Base-by-base conservation (phyloP, 2,113 vertebrate genomes). In the Caranx ignobilis region DNA sequence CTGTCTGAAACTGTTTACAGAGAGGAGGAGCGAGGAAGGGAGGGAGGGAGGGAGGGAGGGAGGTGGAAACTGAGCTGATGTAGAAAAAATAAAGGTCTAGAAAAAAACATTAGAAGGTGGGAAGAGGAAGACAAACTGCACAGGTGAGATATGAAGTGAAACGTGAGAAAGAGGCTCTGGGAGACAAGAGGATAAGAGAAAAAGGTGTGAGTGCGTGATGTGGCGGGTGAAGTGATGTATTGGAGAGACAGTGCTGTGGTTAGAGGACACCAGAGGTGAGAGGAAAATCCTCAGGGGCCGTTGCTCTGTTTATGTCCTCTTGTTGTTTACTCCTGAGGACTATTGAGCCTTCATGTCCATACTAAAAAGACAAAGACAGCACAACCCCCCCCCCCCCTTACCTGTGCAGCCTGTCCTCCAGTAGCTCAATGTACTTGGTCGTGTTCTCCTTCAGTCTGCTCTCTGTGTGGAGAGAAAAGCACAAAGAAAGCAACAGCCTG, bases 351-450 rank as follows among this genome's bases (percentile, higher is more conserved):
- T 61, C 0, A 1, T 31, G 3, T 66, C 32, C 34, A 41, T 37
- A 47, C 21, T 69, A 37, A 77, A 64, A 71, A 34, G 11, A 77
- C 35, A 71, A 8, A 52, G 2, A 39, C 11, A 9, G 34, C 16
- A 71, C 8, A 47, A 65, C 74, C 2, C 26, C 48, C 37, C 54
- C 92, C n/a, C 26, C 47, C 37, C 54, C 92, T 91, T 92, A 98
- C 97, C 96, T 96, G 84, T 92, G 92, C 55, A 97, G 87, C 79
- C 93, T 90, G 85, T 96, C 95, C 89, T 96, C 95, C 70, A 97
- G 82, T 15, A 95, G 59, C 83, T 94, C 95, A 85, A 96, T 94
- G 63, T 96, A 97, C 81, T 95, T 96, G 79, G 86, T 43, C 4
- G 92, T 80, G 60, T 93, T 95, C 79, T 95, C 96, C 87, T 95